Evolutionary conservation across 2,888 invertebrate genomes (phyloP).

Genomic region (Meandrusa payeni): DNA sequence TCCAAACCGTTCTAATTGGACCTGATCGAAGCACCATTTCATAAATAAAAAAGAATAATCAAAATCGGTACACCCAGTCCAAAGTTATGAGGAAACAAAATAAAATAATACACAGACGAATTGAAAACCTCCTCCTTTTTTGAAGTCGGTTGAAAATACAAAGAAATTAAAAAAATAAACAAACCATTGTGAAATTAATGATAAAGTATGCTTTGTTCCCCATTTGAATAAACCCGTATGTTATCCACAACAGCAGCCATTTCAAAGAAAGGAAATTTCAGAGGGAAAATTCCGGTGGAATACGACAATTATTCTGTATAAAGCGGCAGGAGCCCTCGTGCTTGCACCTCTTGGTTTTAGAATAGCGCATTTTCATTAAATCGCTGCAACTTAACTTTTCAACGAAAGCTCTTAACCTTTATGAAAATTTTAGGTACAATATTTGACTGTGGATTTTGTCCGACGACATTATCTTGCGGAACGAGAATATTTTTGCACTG

Average conservation of each 20-base stretch:
- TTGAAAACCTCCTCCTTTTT: no score
- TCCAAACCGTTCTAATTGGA: no score
- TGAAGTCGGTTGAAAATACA: no score
- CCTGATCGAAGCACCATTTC: no score
- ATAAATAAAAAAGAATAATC: no score
- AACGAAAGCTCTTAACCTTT: slow-evolving; percentile 76
- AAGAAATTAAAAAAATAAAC: no score
- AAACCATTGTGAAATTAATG: no score
- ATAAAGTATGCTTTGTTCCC: slow-evolving; percentile 11
- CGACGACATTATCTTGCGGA: slow-evolving; percentile 35
- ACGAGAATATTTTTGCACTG: slow-evolving; percentile 24
- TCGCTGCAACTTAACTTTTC: slow-evolving; percentile 55
- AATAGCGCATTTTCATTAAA: slow-evolving; percentile 61
- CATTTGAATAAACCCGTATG: slow-evolving; percentile 11
- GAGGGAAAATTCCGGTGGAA: slow-evolving; percentile 59
- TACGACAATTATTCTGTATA: slow-evolving; percentile 50
- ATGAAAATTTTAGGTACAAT: slow-evolving; percentile 55
- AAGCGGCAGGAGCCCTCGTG: slow-evolving; percentile 36
- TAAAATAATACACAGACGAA: no score
- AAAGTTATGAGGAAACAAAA: no score
- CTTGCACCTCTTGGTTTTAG: slow-evolving; percentile 57
- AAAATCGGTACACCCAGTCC: no score
- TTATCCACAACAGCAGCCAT: slow-evolving; percentile 27
- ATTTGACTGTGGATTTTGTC: slow-evolving; percentile 54
- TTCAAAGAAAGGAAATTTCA: slow-evolving; percentile 49